phyloP scores from a whole-genome alignment of 2,113 vertebrate genomes.

The Numenius arquata region DNA sequence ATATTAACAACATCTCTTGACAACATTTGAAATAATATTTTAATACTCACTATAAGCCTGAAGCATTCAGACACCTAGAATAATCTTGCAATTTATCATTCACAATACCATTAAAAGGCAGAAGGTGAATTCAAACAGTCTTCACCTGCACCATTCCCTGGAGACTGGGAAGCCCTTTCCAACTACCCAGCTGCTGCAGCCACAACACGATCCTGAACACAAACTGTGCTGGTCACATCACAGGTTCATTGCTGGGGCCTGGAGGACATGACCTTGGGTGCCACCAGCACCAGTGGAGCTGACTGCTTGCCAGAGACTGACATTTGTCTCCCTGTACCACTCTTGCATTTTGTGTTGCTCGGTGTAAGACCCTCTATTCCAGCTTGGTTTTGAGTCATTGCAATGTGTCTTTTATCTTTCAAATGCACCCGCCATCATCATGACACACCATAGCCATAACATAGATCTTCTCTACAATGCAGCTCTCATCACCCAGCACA shows the following conservation, averaged over 20 bases:
- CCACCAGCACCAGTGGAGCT: background rate
- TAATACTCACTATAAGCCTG: background rate
- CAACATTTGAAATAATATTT: background rate
- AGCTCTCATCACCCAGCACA: background rate
- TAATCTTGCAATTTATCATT: background rate
- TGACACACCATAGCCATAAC: accelerated
- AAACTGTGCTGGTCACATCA: accelerated
- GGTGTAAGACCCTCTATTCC: background rate
- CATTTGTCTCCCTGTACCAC: background rate
- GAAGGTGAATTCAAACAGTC: background rate
- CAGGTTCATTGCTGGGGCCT: background rate
- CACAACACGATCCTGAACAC: accelerated
- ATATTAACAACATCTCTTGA: background rate
- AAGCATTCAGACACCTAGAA: background rate
- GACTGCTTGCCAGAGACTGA: accelerated
- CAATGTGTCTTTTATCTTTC: background rate
- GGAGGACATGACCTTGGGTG: background rate
- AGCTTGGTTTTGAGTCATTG: background rate
- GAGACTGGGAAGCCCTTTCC: background rate
- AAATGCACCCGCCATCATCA: accelerated
- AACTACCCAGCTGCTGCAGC: background rate
- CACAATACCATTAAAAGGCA: background rate
- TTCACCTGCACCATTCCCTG: background rate
- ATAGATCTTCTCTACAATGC: too few species aligned
- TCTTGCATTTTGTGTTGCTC: background rate